Evolutionary conservation across 2,797 vertebrate genomes (phyloP).

Genomic region (Xiphorhynchus erythropygius): DNA sequence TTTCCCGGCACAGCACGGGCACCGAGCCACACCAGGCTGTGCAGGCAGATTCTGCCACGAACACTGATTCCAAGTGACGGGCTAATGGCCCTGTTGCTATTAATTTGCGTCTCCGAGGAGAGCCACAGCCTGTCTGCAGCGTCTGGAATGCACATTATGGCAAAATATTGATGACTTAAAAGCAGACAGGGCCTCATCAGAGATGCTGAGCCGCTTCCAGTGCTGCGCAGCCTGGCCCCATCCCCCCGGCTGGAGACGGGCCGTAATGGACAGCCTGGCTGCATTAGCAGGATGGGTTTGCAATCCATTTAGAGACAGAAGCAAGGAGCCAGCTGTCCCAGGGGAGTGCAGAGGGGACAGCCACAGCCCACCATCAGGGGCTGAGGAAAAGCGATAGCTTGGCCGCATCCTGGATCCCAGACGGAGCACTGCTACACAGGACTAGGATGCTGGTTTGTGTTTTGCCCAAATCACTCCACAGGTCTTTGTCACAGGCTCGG

Average conservation of each 20-base stretch:
- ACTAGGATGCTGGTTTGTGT: not conserved
- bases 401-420: rapidly evolving
- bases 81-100: constrained; percentile 73
- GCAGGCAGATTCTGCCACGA: constrained; percentile 19
- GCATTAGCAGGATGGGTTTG: constrained; percentile 48
- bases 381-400: not conserved
- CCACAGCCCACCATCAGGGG: not conserved
- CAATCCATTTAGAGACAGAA: constrained; percentile 34
- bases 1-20: constrained; percentile 8
- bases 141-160: constrained; percentile 65
- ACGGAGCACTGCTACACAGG: rapidly evolving
- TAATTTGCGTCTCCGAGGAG: constrained; percentile 64
- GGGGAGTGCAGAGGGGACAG: not conserved
- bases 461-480: not conserved
- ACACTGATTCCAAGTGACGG: constrained; percentile 60
- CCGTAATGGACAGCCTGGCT: not conserved
- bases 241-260: not conserved
- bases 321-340: not conserved
- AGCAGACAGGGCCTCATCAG: constrained; percentile 66
- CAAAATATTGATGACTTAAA: constrained; percentile 67
- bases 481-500: not conserved
- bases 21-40: not conserved
- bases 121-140: constrained; percentile 57
- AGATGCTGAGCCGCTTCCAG: constrained; percentile 2
- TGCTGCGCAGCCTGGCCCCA: not conserved